phyloP scores from a whole-genome alignment of 1,140 invertebrate species.

The Contarinia nasturtii region DNA sequence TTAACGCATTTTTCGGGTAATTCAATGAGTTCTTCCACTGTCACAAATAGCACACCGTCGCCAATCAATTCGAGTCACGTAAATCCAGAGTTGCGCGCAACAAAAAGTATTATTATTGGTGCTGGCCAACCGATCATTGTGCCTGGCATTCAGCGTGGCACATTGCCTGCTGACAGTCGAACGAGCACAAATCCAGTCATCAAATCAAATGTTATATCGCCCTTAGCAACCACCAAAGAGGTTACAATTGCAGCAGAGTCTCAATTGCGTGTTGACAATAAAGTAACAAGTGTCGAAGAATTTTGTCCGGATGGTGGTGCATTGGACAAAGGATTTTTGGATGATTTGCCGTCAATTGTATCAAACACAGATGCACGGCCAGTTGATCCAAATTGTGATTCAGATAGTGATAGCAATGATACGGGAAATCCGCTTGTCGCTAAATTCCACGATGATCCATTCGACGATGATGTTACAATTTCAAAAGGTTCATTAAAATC shows the following conservation, averaged over 20 bases:
- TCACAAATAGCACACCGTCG: slow-evolving; percentile 9
- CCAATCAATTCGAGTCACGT: slow-evolving; percentile 18
- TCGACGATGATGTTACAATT: slow-evolving; percentile 28
- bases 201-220: not conserved
- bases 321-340: slow-evolving; percentile 63
- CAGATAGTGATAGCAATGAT: slow-evolving; percentile 44
- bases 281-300: slow-evolving; percentile 49
- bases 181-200: slow-evolving; percentile 6
- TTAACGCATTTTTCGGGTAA: slow-evolving; percentile 23
- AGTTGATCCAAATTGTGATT: slow-evolving; percentile 5
- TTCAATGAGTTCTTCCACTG: slow-evolving; percentile 15
- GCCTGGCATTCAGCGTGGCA: not conserved
- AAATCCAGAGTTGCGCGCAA: slow-evolving; percentile 20
- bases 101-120: slow-evolving; percentile 27
- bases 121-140: slow-evolving; percentile 12
- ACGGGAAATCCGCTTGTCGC: slow-evolving; percentile 69
- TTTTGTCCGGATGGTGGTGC: slow-evolving; percentile 66
- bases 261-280: slow-evolving; percentile 1
- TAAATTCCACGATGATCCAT: slow-evolving; percentile 68
- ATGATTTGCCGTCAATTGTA: slow-evolving; percentile 38
- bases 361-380: slow-evolving; percentile 8
- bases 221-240: not conserved
- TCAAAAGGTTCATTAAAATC: slow-evolving; percentile 18
- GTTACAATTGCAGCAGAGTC: not conserved
- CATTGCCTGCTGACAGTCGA: not conserved